Conservation (phyloP, 1,140 invertebrate genomes). For the Orchestia grillus region DNA sequence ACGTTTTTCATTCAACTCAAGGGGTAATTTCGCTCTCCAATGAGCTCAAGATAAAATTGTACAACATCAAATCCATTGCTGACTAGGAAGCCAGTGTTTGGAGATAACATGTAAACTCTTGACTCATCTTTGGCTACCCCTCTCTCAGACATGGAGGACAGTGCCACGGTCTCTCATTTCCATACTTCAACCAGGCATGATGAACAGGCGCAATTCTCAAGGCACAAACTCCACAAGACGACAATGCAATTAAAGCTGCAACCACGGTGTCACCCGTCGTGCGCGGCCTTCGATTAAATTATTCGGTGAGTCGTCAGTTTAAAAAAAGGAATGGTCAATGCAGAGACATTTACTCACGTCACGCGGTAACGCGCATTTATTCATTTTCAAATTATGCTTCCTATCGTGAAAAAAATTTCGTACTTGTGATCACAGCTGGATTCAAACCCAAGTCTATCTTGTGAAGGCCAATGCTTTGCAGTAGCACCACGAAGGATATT, state of each 20-base stretch:
- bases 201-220: not conserved
- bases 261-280: not conserved
- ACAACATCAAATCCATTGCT: not conserved
- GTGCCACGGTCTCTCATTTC: not conserved
- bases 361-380: not conserved
- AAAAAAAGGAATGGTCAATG: not conserved
- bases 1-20: not conserved
- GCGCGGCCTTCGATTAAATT: not conserved
- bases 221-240: not conserved
- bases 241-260: not conserved
- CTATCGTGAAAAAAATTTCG: not conserved
- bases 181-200: not conserved
- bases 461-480: not conserved
- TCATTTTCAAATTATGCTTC: not conserved
- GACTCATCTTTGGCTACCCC: not conserved
- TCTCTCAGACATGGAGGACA: not conserved
- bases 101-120: not conserved
- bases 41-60: not conserved
- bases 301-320: not conserved
- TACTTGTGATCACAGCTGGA: not conserved
- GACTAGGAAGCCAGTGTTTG: not conserved
- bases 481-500: not conserved
- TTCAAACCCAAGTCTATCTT: not conserved
- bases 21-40: not conserved
- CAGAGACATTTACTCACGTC: not conserved